phyloP scores from a whole-genome alignment of 2,888 invertebrate species.

The Crematogaster levior region DNA sequence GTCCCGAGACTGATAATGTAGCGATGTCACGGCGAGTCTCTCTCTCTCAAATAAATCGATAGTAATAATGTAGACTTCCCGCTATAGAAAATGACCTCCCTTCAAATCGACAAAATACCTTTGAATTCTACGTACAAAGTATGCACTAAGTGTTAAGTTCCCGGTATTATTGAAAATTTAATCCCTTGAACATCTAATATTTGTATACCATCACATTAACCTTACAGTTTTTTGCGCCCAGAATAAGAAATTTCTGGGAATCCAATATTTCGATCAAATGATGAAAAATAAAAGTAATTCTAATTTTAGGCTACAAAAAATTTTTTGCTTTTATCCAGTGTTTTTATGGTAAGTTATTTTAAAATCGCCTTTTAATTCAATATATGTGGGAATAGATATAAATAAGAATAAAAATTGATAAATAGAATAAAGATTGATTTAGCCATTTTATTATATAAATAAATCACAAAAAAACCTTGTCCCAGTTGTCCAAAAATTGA shows the following conservation, averaged over 20 bases:
- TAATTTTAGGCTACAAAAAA: not conserved
- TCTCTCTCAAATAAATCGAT: conserved; percentile 27
- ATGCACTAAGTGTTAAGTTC: conserved; percentile 22
- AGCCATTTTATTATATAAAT: not conserved
- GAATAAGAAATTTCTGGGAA: not conserved
- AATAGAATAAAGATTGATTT: no score
- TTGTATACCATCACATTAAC: not conserved
- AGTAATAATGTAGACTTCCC: not conserved
- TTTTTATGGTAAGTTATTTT: not conserved
- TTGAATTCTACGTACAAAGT: not conserved
- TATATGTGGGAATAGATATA: not conserved
- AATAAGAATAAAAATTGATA: no score
- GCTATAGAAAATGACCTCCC: conserved; percentile 9
- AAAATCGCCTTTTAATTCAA: not conserved
- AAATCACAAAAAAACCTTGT: not conserved
- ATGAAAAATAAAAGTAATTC: not conserved
- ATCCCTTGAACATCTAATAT: not conserved
- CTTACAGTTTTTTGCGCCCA: not conserved
- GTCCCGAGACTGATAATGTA: not conserved
- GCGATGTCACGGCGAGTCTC: not conserved
- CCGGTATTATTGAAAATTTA: conserved; percentile 7
- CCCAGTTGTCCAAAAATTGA: not conserved
- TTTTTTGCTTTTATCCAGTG: not conserved
- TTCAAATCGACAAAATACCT: conserved; percentile 4
- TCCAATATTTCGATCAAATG: not conserved